Evolutionary conservation across 2,888 invertebrate species (phyloP).

Genomic region (Sympetrum striolatum): DNA sequence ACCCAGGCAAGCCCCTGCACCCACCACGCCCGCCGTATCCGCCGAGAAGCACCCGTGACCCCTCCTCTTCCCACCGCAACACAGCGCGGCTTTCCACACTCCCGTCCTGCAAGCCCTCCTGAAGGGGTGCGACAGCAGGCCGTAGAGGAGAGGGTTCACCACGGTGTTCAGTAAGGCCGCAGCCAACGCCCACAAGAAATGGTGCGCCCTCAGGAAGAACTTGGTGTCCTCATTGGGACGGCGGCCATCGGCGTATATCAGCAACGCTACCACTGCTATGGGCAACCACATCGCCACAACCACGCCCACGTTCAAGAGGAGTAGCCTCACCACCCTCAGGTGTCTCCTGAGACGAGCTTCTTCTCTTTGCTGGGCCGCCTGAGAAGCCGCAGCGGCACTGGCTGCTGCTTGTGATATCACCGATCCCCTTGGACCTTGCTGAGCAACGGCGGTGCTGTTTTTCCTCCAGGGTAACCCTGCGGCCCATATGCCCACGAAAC

Average conservation of each 20-base stretch:
- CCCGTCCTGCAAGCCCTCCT: constrained; percentile 50
- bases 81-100: constrained; percentile 1
- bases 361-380: constrained; percentile 62
- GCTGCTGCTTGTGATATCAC: constrained; percentile 49
- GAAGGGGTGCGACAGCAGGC: constrained; percentile 65
- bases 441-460: constrained; percentile 55
- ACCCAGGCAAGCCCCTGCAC: constrained; percentile 14
- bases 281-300: constrained; percentile 68
- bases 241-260: constrained; percentile 65
- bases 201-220: constrained; percentile 60
- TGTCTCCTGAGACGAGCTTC: constrained; percentile 64
- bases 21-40: constrained; percentile 11
- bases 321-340: constrained; percentile 62
- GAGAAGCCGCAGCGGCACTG: constrained; percentile 57
- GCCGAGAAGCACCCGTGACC: constrained; percentile 15
- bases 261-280: constrained; percentile 63
- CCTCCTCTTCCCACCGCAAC: constrained; percentile 6
- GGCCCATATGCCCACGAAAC: constrained; percentile 60
- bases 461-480: constrained; percentile 61
- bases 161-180: constrained; percentile 65
- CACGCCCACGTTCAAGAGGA: constrained; percentile 64
- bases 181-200: constrained; percentile 63
- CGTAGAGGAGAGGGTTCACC: constrained; percentile 65
- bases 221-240: constrained; percentile 61
- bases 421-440: constrained; percentile 30